Base-by-base conservation (phyloP, 2,113 vertebrate species). In the Nerophis ophidion region DNA sequence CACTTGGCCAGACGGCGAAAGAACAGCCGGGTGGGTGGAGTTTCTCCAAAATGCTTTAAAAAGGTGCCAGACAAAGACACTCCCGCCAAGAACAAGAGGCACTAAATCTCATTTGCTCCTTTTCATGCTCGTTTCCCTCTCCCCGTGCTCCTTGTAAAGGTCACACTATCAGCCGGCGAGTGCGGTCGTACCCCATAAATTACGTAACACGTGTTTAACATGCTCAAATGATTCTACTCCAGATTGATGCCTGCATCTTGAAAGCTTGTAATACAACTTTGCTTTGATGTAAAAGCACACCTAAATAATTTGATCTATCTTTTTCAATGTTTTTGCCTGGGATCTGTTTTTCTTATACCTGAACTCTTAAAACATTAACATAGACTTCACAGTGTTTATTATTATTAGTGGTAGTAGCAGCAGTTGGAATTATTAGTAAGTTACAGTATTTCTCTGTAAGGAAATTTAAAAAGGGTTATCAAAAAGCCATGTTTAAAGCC, bases 21-120 rank as follows among this genome's bases (percentile, higher is more conserved):
- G 40, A 67, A 12, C 40, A 44, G 57, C 53, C 6, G 57, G 70
- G 57, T 56, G 53, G 65, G 60, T 52, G 57, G 46, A 70, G 72
- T 71, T 66, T 59, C 52, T 33, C 48, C 5, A 16, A 55, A 3
- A 51, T 13, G n/a, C 46, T 66, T 74, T 72, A 26, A 53, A 53
- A 66, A 54, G 45, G 52, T 76, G 60, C 61, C 64, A 76, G 42
- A 62, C 5, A 36, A 34, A 7, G 17, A 49, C 36, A 60, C n/a
- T n/a, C 3, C 11, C 34, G 55, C 48, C 71, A 74, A 56, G 16
- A 52, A 52, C 49, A 63, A 8, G 49, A 58, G 15, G 6, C 33
- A 15, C 40, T 61, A 19, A 48, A 26, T n/a, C 7, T 36, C 13
- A 14, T 53, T 53, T 53, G 33, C 51, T 53, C 51, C 35, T 8